Percentiles rank a stretch among this genome's conserved stretches.
These are phyloP conservation scores for Hyla sarda DNA, from an alignment of 2,113 vertebrate species.

Conservation along the genomic window DNA sequence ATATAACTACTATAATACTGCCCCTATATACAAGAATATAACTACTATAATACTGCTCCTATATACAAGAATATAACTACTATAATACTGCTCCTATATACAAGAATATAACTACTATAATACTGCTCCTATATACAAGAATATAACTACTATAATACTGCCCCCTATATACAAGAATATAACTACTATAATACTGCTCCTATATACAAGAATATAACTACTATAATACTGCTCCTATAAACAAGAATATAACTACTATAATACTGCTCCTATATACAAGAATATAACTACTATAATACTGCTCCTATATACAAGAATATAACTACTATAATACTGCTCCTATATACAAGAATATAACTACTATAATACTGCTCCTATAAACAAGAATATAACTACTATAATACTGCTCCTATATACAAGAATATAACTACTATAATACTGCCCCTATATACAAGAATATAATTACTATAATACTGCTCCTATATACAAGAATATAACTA, in stretches of 20 bases:
- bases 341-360: too few relatives aligned
- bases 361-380: not conserved
- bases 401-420: not conserved
- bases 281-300: not conserved
- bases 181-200: not conserved
- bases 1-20: constrained; percentile 4
- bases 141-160: not conserved
- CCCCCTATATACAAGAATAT: too few relatives aligned
- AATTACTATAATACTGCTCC: not conserved
- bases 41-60: not conserved
- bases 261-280: not conserved
- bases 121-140: not conserved
- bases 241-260: too few relatives aligned
- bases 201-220: not conserved
- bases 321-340: too few relatives aligned
- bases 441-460: not conserved
- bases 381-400: constrained; percentile 20
- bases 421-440: not conserved
- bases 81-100: not conserved
- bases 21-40: not conserved
- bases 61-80: constrained; percentile 2
- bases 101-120: not conserved
- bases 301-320: too few relatives aligned
- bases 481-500: not conserved
- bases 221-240: too few relatives aligned